phyloP scores from a whole-genome alignment of 2,797 vertebrate species.

The Streptopelia turtur region DNA sequence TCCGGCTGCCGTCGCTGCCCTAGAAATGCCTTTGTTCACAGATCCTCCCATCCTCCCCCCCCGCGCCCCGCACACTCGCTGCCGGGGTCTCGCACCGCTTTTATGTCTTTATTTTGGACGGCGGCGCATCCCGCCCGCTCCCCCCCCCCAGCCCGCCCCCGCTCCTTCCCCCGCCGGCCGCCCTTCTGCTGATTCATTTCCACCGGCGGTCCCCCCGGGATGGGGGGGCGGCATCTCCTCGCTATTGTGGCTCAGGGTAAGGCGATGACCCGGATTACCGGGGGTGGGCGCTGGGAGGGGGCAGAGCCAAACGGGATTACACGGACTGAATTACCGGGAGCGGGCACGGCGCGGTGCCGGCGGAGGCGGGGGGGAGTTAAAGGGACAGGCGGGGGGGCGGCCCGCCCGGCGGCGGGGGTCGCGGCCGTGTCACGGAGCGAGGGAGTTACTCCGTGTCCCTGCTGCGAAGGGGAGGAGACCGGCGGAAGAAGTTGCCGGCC shows the following conservation, averaged over 20 bases:
- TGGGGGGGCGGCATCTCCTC: neutral
- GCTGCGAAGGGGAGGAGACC: neutral
- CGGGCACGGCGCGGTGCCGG: neutral
- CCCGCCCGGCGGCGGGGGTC: no score
- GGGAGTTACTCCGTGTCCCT: neutral
- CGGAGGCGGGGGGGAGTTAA: neutral
- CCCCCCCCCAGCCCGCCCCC: neutral
- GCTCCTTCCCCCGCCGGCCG: neutral
- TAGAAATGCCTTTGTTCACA: conserved; percentile 82
- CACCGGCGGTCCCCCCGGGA: neutral
- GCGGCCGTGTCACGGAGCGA: neutral
- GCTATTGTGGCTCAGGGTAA: neutral
- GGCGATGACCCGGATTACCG: conserved; percentile 46
- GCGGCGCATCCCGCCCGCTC: neutral
- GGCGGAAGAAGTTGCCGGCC: neutral
- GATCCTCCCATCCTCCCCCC: neutral
- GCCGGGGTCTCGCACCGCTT: neutral
- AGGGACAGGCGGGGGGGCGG: neutral
- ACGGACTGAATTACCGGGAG: neutral
- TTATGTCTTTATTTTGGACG: conserved; percentile 32
- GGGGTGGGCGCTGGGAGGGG: neutral
- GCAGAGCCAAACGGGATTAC: neutral
- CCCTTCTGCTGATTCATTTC: conserved; percentile 54
- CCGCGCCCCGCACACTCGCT: neutral
- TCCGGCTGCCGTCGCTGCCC: neutral